Evolutionary conservation across 2,113 vertebrate genomes (phyloP).

Genomic region (Tragelaphus scriptus): DNA sequence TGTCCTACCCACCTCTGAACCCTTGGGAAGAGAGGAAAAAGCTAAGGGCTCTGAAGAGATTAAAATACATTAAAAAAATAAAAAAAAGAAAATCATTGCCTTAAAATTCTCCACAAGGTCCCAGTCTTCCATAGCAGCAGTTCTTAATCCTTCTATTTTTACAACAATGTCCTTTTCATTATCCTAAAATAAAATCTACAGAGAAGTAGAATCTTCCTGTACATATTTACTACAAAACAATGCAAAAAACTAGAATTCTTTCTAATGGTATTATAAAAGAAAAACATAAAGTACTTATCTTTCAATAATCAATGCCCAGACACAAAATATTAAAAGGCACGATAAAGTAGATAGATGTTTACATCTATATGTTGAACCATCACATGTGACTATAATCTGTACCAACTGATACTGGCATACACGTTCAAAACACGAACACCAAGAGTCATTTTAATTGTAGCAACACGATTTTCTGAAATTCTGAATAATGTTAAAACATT

Average conservation of each 20-base stretch:
- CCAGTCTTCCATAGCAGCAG: background rate
- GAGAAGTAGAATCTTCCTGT: background rate
- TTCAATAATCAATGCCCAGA: background rate
- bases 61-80: background rate
- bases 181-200: background rate
- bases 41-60: background rate
- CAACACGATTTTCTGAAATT: conserved; percentile 8
- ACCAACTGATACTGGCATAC: background rate
- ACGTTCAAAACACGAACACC: background rate
- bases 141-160: background rate
- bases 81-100: background rate
- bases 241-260: background rate
- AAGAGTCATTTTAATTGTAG: background rate
- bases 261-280: background rate
- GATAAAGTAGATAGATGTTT: background rate
- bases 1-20: background rate
- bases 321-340: background rate
- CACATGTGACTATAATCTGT: background rate
- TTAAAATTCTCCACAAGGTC: background rate
- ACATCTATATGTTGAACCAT: background rate
- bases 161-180: background rate
- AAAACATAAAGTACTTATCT: background rate
- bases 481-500: background rate
- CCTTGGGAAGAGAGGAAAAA: background rate
- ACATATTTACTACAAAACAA: background rate